phyloP scores from a whole-genome alignment of 2,888 invertebrate species.

The Eumerus sabulonum region DNA sequence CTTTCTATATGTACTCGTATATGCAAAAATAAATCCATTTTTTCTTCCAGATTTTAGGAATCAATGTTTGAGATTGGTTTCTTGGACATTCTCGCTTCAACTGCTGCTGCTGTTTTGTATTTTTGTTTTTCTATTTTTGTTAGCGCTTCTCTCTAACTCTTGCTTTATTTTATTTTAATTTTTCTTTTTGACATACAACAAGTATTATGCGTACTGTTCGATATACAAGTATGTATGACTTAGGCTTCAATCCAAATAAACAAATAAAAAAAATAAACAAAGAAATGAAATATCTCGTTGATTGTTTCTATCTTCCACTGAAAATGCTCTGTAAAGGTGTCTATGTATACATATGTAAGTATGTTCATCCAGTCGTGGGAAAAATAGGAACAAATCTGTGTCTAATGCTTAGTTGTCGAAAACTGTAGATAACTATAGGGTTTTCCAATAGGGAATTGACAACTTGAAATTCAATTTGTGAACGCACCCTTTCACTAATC shows the following conservation, averaged over 20 bases:
- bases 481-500: too few relatives aligned
- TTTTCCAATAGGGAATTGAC: too few relatives aligned
- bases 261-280: slow-evolving; percentile 26
- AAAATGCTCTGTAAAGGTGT: slow-evolving; percentile 1
- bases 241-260: slow-evolving; percentile 42
- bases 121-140: slow-evolving; percentile 11
- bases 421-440: too few relatives aligned
- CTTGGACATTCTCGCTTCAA: slow-evolving; percentile 57
- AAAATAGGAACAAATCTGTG: too few relatives aligned
- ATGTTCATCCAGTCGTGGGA: too few relatives aligned
- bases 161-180: slow-evolving; percentile 14
- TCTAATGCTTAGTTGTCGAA: too few relatives aligned
- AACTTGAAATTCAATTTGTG: too few relatives aligned
- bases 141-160: slow-evolving; percentile 5
- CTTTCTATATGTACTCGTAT: slow-evolving; percentile 31
- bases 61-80: slow-evolving; percentile 63
- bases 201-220: slow-evolving; percentile 19
- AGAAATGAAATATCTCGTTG: slow-evolving; percentile 39
- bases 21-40: slow-evolving; percentile 68
- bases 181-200: slow-evolving; percentile 42
- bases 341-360: slow-evolving; percentile 9
- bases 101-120: slow-evolving; percentile 9
- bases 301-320: slow-evolving; percentile 17
- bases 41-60: slow-evolving; percentile 65
- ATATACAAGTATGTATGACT: too few relatives aligned